Base-by-base conservation (phyloP, 1,140 invertebrate species). In the Dufourea novaeangliae region DNA sequence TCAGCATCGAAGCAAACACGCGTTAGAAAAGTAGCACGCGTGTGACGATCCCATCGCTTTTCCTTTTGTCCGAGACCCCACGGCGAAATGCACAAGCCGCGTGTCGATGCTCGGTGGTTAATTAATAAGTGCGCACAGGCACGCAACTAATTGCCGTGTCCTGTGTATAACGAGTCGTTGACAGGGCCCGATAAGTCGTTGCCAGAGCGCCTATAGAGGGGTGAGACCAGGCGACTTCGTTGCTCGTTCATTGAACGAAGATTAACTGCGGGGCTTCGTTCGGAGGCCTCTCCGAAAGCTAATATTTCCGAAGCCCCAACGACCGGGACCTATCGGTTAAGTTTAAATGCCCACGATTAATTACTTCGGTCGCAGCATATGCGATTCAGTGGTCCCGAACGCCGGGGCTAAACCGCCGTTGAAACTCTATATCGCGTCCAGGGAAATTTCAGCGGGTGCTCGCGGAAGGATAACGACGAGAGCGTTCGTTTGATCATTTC, bases 181-280 rank as follows among this genome's bases (percentile, higher is more conserved):
- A 79, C 82, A 83, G 70, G n/a, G 37, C 64, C 34, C 56, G 70
- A 75, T 71, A 83, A 84, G 72, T 63, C 52, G 69, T 50, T 74
- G 70, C 78, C 70, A 73, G 27, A n/a, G 29, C 46, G 14, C n/a
- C n/a, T n/a, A n/a, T n/a, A n/a, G n/a, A n/a, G 39, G 50, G 27
- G 39, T 20, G 37, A 70, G 54, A 50, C 57, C 41, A 25, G 37
- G 11, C 59, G 20, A n/a, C 32, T 27, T 5, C 32, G 57, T 44
- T 12, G 22, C 14, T n/a, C 59, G 77, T 12, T 78, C 57, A 39
- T 74, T 27, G 64, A 56, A 73, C 61, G 61, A 75, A 64, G 64
- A 83, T 54, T 56, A 54, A 22, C 39, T 27, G 22, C 34, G 56
- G 41, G 75, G 80, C 66, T 83, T 83, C 82, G 32, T 54, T 17